phyloP scores from a whole-genome alignment of 2,888 invertebrate genomes.

The Antheraea yamamai region DNA sequence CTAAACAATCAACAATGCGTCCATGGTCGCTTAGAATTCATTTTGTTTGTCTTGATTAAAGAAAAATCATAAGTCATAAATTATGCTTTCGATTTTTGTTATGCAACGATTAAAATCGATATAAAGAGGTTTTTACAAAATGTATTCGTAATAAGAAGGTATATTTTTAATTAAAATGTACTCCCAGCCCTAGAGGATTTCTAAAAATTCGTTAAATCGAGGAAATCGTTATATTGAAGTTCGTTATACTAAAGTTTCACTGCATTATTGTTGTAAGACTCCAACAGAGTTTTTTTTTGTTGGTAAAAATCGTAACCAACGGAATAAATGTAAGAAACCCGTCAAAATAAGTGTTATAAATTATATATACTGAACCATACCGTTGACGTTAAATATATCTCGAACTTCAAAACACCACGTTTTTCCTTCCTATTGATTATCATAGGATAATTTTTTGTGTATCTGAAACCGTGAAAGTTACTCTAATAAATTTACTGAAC shows the following conservation, averaged over 20 bases:
- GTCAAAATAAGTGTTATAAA: background rate
- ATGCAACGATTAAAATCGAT: no score
- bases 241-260: background rate
- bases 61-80: no score
- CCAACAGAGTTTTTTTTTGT: background rate
- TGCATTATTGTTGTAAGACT: background rate
- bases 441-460: slow-evolving; percentile 71
- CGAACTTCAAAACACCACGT: slow-evolving; percentile 74
- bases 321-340: background rate
- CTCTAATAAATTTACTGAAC: background rate
- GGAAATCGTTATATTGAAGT: background rate
- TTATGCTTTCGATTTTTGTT: no score
- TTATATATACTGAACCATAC: slow-evolving; percentile 52
- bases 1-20: no score
- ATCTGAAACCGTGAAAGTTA: slow-evolving; percentile 42
- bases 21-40: no score
- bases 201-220: no score
- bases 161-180: no score
- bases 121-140: no score
- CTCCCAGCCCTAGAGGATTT: no score
- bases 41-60: no score
- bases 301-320: background rate
- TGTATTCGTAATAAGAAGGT: no score
- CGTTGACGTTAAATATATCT: slow-evolving; percentile 68
- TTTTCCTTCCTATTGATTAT: slow-evolving; percentile 75